Evolutionary conservation across 2,888 invertebrate species (phyloP).

Genomic region (Lumbricus terrestris): DNA sequence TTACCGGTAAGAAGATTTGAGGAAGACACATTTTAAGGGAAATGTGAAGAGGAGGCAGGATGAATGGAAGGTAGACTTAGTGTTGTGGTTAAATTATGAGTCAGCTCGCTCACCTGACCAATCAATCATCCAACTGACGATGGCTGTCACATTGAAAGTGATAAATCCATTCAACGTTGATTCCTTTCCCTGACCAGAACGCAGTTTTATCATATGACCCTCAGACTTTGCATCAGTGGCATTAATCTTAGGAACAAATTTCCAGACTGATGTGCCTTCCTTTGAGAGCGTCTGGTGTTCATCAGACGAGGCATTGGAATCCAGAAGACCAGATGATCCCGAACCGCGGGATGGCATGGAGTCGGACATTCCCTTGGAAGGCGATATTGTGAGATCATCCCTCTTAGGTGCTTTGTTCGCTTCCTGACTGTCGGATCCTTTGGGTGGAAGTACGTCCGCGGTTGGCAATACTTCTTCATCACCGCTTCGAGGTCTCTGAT

Average conservation of each 20-base stretch:
- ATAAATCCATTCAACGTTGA: neutral
- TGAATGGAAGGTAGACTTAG: neutral
- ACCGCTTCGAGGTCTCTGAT: neutral
- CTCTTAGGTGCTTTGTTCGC: neutral
- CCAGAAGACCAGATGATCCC: too few relatives aligned
- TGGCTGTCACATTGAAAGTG: neutral
- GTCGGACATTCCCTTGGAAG: neutral
- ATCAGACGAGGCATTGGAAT: too few relatives aligned
- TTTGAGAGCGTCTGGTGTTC: too few relatives aligned
- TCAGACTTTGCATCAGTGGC: neutral
- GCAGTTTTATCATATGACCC: neutral
- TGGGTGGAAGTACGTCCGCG: neutral
- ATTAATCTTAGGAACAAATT: too few relatives aligned
- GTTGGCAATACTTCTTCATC: neutral
- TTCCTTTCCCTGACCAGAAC: neutral
- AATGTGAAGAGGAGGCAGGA: too few relatives aligned
- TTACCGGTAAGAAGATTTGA: too few relatives aligned
- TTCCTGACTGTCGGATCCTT: neutral
- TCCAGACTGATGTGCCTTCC: too few relatives aligned
- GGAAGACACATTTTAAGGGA: too few relatives aligned
- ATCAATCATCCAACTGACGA: neutral
- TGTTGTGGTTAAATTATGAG: neutral
- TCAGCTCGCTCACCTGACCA: neutral
- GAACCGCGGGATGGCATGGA: too few relatives aligned
- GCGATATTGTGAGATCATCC: neutral